phyloP scores from a whole-genome alignment of 2,888 invertebrate genomes.

The Cephus rjabovi region DNA sequence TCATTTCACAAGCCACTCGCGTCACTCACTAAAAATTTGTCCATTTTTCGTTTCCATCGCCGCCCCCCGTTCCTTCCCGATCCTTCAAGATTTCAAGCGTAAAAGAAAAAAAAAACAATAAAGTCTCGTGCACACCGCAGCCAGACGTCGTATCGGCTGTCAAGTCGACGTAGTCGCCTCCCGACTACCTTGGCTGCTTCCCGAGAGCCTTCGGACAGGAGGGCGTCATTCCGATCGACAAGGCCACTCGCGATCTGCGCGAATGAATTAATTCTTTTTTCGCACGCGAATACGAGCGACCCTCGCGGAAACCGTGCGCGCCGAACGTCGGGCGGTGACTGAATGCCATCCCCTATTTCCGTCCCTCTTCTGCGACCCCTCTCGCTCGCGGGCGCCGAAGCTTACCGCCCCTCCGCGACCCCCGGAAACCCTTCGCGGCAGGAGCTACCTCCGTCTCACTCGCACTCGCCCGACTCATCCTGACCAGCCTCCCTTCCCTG shows the following conservation, averaged over 20 bases:
- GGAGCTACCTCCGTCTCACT: constrained; percentile 19
- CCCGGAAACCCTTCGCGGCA: constrained; percentile 1
- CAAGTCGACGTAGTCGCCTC: not conserved
- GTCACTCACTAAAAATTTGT: constrained; percentile 19
- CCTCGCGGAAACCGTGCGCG: constrained; percentile 54
- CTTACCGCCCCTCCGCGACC: constrained; percentile 1
- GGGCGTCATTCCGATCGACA: not conserved
- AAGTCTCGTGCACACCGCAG: too few species aligned
- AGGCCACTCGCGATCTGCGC: too few species aligned
- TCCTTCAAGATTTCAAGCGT: not conserved
- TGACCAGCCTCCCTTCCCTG: constrained; percentile 15
- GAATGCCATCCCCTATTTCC: constrained; percentile 42
- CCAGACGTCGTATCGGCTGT: not conserved
- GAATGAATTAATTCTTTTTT: not conserved
- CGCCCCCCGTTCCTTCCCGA: not conserved
- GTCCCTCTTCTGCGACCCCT: constrained; percentile 32
- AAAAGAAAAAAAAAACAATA: not conserved
- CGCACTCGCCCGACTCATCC: constrained; percentile 7
- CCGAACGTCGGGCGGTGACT: constrained; percentile 65
- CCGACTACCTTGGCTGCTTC: not conserved
- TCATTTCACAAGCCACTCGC: not conserved
- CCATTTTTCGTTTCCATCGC: constrained; percentile 10
- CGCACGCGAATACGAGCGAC: not conserved
- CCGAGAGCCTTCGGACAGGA: not conserved
- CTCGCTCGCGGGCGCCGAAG: constrained; percentile 37